phyloP scores from a whole-genome alignment of 2,888 invertebrate genomes.

The Agrotis exclamationis region DNA sequence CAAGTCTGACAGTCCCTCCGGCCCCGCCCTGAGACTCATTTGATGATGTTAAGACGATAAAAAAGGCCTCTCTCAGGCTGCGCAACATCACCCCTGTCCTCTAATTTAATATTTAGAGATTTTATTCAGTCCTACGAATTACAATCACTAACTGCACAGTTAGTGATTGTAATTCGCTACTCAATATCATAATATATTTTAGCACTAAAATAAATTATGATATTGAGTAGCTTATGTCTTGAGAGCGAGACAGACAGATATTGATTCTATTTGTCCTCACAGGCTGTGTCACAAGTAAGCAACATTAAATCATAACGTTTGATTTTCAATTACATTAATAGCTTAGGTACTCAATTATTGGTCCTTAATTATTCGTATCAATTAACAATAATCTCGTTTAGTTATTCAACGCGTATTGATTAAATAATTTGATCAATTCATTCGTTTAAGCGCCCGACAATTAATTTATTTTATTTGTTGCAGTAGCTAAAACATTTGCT shows the following conservation, averaged over 20 bases:
- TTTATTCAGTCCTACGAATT: no score
- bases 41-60: no score
- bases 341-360: slow-evolving; percentile 26
- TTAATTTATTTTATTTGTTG: slow-evolving; percentile 3
- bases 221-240: slow-evolving; percentile 3
- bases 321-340: slow-evolving; percentile 47
- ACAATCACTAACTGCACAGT: no score
- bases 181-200: no score
- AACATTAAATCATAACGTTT: slow-evolving; percentile 17
- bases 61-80: no score
- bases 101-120: neutral
- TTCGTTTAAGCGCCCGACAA: slow-evolving; percentile 36
- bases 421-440: slow-evolving; percentile 35
- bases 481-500: slow-evolving; percentile 18
- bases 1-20: no score
- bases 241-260: neutral
- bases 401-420: slow-evolving; percentile 32
- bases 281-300: no score
- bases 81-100: no score
- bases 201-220: neutral
- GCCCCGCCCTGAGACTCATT: no score
- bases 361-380: slow-evolving; percentile 25
- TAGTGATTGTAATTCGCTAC: no score
- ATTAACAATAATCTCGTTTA: slow-evolving; percentile 12
- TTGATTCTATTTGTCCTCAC: neutral